Base-by-base conservation (phyloP, 2,888 invertebrate genomes). In the Amiota minor region DNA sequence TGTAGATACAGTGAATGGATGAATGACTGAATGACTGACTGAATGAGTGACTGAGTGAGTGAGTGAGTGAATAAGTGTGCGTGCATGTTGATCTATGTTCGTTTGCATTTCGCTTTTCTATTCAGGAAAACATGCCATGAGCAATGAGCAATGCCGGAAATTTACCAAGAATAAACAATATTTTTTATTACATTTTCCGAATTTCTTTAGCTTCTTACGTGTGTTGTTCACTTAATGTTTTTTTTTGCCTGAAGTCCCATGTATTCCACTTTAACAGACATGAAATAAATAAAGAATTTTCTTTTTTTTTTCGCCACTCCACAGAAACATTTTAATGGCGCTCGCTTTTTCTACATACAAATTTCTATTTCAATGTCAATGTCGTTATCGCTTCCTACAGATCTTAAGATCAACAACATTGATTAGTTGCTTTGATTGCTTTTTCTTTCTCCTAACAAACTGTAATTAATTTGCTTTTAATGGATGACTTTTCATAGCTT, bases 131-230 rank as follows among this genome's bases (percentile, higher is more conserved):
- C 59, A 59, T 59, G 59, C 59, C 59, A 11, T 59, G 20, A 59
- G 59, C 59, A 16, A 11, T 59, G 20, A 59, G 59, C 59, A 16
- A 59, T 16, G 20, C 35, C 16, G 67, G 53, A 68, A 68, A 49
- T 68, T 68, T 68, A 68, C 72, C 75, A 72, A 74, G 74, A 64
- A 74, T 72, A 76, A 77, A 75, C 72, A 75, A 80, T 80, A 75
- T 77, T 80, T 79, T 74, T 65, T 80, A 68, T 68, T 68, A 53
- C 67, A 68, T 68, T 68, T 53, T 53, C 49, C 18, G 53, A 20
- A 68, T 68, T 68, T 47, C 67, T 20, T 12, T 46, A 47, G 16
- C 45, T 35, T 11, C 35, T 16, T 65, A 49, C 55, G 55, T 35
- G 55, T 35, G 35, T 23, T 59, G 59, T 59, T 20, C 18, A 59